Base-by-base conservation (phyloP, 2,888 invertebrate genomes). In the Embidobia sp. region DNA sequence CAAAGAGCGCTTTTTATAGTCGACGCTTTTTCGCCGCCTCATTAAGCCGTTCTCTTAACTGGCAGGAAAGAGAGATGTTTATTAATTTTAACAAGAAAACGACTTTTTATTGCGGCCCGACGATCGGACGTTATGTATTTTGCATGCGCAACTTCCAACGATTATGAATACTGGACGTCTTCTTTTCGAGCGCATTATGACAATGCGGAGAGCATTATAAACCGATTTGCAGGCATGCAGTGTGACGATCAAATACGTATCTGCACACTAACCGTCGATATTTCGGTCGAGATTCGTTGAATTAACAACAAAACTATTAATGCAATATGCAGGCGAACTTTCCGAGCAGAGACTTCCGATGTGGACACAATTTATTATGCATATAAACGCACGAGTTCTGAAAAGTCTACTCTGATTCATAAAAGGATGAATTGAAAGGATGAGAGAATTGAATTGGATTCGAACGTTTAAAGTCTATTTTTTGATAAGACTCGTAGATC, bases 301-400 rank as follows among this genome's bases (percentile, higher is more conserved):
- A 44, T 27, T 46, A 26, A 27, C 22, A n/a, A n/a, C 22, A 19
- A 33, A 49, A 29, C 3, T 29, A 31, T 48, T 48, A 46, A 31
- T 46, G 46, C 13, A 15, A 15, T 48, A 29, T 48, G 31, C 29
- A 31, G 10, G 2, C 16, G 1, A 15, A 10, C 8, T 16, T n/a
- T 15, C 10, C 48, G 16, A 7, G 16, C 3, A 6, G 29, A 3
- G 13, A 27, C 15, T 48, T 29, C 29, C 15, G n/a, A 0, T 6
- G 48, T n/a, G n/a, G n/a, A n/a, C n/a, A 15, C 22, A 16, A 48
- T 48, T 29, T 29, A 16, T 48, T 29, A 22, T n/a, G 5, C n/a
- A n/a, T n/a, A 49, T 18, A 6, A 49, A 31, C 48, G 15, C 48
- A 29, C 48, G 29, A 44, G n/a, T n/a, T n/a, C n/a, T n/a, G n/a